Evolutionary conservation across 2,797 vertebrate species (phyloP), one percentile per base, ranked within the genome.

Genomic region (Sebastiscus albofasciatus): DNA sequence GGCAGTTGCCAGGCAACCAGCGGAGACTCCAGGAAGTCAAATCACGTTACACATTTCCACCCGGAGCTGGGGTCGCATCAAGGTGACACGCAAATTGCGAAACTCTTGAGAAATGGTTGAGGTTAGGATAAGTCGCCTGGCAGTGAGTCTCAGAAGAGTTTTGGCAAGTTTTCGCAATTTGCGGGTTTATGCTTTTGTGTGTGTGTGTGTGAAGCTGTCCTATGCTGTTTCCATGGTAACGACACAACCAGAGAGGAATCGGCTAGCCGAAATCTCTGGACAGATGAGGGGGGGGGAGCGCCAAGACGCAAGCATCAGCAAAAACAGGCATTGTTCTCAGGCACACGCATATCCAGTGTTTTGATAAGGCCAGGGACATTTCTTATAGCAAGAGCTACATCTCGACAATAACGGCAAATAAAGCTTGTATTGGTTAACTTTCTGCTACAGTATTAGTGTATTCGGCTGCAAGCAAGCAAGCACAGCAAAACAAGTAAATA

Each of bases 161-260:
- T 46, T 46, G 42, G 42, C 42, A 46, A 46, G 39, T 46, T 46
- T 46, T 6, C 3, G 39, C 39, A 46, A 46, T 46, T 46, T 46
- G 14, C 14, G 42, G 42, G 42, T 61, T 33, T 58, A 79, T 31
- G 55, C 42, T 10, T 39, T 33, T 69, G 29, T 65, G 46, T 3
- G 39, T 65, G 46, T 3, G 39, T 61, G 22, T 65, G 29, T 14
- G 10, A 62, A 29, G 42, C 80, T 58, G 52, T 55, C 76, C 29
- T 34, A 8, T 74, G 65, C 60, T 62, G 90, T 90, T 90, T 89
- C 90, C 77, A 92, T 92, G 82, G 90, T 14, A 86, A 92, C 79
- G 0, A 42, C 66, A 65, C 66, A 36, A 26, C 76, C 84, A 27
- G 72, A 56, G 33, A 67, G 26, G 31, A 81, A 70, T 72, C 49